These are phyloP conservation scores for Sminthopsis crassicaudata DNA, from an alignment of 2,113 vertebrate species.

Conservation along the genomic window DNA sequence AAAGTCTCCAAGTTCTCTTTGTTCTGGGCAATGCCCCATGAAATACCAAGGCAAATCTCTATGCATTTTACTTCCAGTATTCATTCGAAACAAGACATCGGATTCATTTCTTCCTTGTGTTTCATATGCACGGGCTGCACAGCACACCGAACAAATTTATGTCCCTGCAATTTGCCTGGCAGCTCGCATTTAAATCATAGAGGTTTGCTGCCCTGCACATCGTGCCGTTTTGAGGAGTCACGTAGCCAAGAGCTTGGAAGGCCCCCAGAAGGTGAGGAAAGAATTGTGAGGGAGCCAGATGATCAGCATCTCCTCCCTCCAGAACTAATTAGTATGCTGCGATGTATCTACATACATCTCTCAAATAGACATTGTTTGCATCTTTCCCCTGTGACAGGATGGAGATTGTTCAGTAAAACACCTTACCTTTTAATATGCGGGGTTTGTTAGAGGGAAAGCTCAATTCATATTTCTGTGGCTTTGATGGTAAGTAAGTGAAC, in stretches of 20 bases:
- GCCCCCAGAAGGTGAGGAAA: slow-evolving; percentile 40
- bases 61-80: not conserved
- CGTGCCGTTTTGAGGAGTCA: slow-evolving; percentile 66
- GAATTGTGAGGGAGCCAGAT: slow-evolving; percentile 69
- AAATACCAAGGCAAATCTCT: slow-evolving; percentile 27
- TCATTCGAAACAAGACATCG: not conserved
- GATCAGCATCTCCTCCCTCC: slow-evolving; percentile 56
- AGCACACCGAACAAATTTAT: slow-evolving; percentile 54
- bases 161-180: slow-evolving; percentile 70
- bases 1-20: not conserved
- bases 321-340: slow-evolving; percentile 79
- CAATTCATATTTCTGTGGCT: slow-evolving; percentile 88
- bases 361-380: slow-evolving; percentile 83
- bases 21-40: slow-evolving; percentile 13
- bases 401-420: slow-evolving; percentile 81
- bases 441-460: slow-evolving; percentile 86
- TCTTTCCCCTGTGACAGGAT: slow-evolving; percentile 76
- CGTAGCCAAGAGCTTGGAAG: slow-evolving; percentile 74
- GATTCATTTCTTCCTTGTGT: slow-evolving; percentile 24
- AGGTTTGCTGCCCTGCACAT: slow-evolving; percentile 45
- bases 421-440: slow-evolving; percentile 85
- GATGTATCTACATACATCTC: slow-evolving; percentile 69
- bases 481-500: slow-evolving; percentile 93
- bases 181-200: slow-evolving; percentile 76
- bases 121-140: slow-evolving; percentile 65